Evolutionary conservation across 2,797 vertebrate species (phyloP), one percentile per base, ranked within the genome.

Genomic region (Hafferia zeledoni): DNA sequence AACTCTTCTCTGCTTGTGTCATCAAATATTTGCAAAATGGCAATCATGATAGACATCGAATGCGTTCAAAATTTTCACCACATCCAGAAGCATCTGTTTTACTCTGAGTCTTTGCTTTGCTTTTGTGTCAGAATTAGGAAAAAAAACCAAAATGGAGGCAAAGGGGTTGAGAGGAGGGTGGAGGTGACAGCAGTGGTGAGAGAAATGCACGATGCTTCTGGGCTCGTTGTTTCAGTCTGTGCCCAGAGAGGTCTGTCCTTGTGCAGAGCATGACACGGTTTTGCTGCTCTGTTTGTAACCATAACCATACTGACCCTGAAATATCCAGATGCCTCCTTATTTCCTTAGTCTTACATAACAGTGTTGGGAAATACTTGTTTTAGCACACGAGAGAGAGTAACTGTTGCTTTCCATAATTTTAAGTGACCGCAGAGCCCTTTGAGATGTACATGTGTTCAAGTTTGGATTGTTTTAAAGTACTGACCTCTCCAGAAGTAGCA

Each of bases 321-420:
- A 59, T n/a, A 69, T 31, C 84, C 63, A 79, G 80, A 50, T 64
- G 64, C 77, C 27, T 57, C 63, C 28, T 39, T 39, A 43, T 78
- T 59, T 80, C 5, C 1, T 43, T 85, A 79, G 19, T 65, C 24
- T 67, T 4, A 7, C 56, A 85, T 22, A 18, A 27, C 61, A 37
- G 18, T 72, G 44, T 37, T 80, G 52, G 64, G 80, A 89, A 93
- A 61, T 39, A 22, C 59, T 77, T 80, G 44, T 35, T 88, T 50
- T n/a, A 91, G 19, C 47, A 76, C n/a, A 63, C 49, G 9, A 16
- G 63, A 64, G 35, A 14, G 44, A 80, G 17, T n/a, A 95, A 79
- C 63, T 69, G 89, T 95, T 96, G 63, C 50, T 94, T 90, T 93
- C 64, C 8, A 4, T 95, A 92, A 94, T 41, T 77, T 82, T 59